phyloP scores from a whole-genome alignment of 2,797 vertebrate species.

The Coccyzus lansbergi region DNA sequence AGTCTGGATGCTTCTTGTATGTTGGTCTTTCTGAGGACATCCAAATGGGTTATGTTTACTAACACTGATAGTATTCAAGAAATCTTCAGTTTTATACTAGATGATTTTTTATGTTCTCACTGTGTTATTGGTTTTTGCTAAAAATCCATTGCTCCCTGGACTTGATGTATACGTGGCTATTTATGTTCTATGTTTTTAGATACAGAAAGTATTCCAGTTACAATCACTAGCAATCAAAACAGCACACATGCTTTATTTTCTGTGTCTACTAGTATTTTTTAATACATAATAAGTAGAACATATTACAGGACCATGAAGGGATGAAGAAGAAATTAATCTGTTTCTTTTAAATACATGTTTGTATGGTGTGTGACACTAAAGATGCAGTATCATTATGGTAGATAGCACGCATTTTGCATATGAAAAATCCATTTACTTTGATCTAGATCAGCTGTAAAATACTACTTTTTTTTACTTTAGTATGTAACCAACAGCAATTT shows the following conservation, averaged over 20 bases:
- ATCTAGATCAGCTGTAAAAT: background rate
- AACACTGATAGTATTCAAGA: background rate
- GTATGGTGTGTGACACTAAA: background rate
- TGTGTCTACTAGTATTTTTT: background rate
- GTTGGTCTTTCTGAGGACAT: slow-evolving; percentile 16
- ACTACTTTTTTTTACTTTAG: background rate
- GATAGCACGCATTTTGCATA: background rate
- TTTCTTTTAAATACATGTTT: background rate
- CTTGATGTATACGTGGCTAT: background rate
- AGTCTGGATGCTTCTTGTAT: background rate
- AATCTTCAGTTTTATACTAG: background rate
- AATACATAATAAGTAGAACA: background rate
- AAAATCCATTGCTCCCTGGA: background rate
- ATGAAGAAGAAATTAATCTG: background rate
- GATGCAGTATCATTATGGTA: background rate
- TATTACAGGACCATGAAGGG: background rate
- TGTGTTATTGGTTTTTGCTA: background rate
- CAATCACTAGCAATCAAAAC: background rate
- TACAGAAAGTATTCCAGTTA: background rate
- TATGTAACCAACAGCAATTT: background rate
- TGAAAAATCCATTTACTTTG: background rate
- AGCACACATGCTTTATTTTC: background rate
- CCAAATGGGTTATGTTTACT: background rate
- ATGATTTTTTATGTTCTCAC: background rate
- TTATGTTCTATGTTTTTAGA: background rate